A percentile compares a stretch with the other conserved stretches of the same genome.
phyloP scores from a whole-genome alignment of 2,113 vertebrate genomes.

The Bos taurus region ARS-UCD2.0 NC_037349.1:49672001-49672500 shows the following conservation, averaged over 20 bases:
- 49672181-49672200: neutral
- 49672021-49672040: neutral
- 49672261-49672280: neutral
- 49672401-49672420: neutral
- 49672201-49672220: neutral
- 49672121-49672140: neutral
- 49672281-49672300: neutral
- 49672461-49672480: neutral
- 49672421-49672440: neutral
- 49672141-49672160: neutral
- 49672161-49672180: neutral
- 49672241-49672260: neutral
- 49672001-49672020: neutral
- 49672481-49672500: neutral
- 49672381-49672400: neutral
- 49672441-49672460: neutral
- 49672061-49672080: neutral
- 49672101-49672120: neutral
- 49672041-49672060: neutral
- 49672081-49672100: neutral
- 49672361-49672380: neutral
- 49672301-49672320: neutral
- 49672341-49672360: neutral
- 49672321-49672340: neutral
- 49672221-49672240: neutral